Base-by-base conservation (phyloP, 35 echinoderm and acorn worm species). In the Apostichopus californicus region DNA sequence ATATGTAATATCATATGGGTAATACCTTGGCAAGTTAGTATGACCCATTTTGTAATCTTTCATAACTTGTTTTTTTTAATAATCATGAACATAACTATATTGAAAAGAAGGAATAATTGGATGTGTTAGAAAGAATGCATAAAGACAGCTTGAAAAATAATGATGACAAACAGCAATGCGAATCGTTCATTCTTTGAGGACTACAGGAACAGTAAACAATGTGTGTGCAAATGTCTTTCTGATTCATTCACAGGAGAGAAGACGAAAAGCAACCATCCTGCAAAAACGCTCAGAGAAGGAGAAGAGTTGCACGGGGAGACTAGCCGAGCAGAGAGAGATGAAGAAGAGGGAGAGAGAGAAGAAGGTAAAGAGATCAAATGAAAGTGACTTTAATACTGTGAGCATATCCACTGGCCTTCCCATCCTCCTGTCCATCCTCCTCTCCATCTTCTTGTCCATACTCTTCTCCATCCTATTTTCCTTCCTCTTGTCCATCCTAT, bases 291-390 rank as follows among this genome's bases (percentile, higher is more conserved):
- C 7, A 13, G 80, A 83, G 17, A 83, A 83, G 52, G 80, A 83
- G 14, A 28, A 83, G 55, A n/a, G 13, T 6, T 83, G 80, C 55
- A 13, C 7, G 14, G 54, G 25, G 15, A 46, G 52, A 55, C 52
- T 83, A 8, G 10, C 8, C 34, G 80, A 83, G 55, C 80, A 83
- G 53, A 83, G 14, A 9, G 24, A 53, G 6, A 83, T 46, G 80
- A 83, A 83, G 5, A 83, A 83, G 55, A 56, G 17, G 54, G 80
- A 83, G 25, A 83, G 80, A 83, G 80, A 83, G 55, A 83, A 53
- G 18, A 83, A 55, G 80, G 80, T 83, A 55, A 83, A 26, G 34
- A 24, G 18, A 68, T 12, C 9, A 66, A 68, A 68, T 14, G 64
- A 1, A 3, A 46, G 1, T 46, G 34, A 46, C 34, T 46, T 46